These are phyloP conservation scores for Phrynocephalus guinanensis DNA, from an alignment of 2,797 vertebrate species.

Conservation along the genomic window DNA sequence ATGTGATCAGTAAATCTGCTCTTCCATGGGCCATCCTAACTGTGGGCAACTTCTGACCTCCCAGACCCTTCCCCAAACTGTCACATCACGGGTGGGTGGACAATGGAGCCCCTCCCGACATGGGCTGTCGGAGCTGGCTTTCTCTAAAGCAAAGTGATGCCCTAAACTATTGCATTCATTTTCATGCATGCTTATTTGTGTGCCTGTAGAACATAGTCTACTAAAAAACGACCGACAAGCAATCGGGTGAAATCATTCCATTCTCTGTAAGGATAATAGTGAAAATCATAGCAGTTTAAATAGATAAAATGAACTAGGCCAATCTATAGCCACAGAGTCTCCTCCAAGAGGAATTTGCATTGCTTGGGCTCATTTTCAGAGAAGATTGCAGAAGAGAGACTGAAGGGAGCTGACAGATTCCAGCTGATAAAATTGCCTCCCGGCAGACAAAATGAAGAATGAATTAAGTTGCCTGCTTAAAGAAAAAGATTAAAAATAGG, in stretches of 20 bases:
- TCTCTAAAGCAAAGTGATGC: background rate
- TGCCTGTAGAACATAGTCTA: conserved; percentile 3
- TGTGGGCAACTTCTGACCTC: no score
- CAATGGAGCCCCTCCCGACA: no score
- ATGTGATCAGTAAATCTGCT: no score
- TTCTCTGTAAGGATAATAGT: conserved; percentile 36
- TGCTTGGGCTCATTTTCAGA: conserved; percentile 24
- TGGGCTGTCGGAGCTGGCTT: background rate
- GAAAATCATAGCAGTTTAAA: conserved; percentile 16
- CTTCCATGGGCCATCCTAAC: no score
- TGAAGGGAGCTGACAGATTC: conserved; percentile 28
- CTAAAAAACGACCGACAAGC: conserved; percentile 9
- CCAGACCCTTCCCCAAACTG: no score
- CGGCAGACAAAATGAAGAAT: conserved; percentile 21
- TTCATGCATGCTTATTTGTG: conserved; percentile 29
- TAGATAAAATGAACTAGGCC: conserved; percentile 5
- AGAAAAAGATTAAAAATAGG: conserved; percentile 18
- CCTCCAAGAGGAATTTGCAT: conserved; percentile 11
- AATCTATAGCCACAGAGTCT: conserved; percentile 15
- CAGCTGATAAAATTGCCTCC: conserved; percentile 23
- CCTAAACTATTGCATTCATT: conserved; percentile 26
- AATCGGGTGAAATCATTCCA: conserved; percentile 3
- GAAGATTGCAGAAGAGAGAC: conserved; percentile 10
- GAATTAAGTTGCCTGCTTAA: conserved; percentile 31
- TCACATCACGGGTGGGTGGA: no score